phyloP scores from a whole-genome alignment of 2,888 invertebrate genomes.

The Bhutanitis thaidina region DNA sequence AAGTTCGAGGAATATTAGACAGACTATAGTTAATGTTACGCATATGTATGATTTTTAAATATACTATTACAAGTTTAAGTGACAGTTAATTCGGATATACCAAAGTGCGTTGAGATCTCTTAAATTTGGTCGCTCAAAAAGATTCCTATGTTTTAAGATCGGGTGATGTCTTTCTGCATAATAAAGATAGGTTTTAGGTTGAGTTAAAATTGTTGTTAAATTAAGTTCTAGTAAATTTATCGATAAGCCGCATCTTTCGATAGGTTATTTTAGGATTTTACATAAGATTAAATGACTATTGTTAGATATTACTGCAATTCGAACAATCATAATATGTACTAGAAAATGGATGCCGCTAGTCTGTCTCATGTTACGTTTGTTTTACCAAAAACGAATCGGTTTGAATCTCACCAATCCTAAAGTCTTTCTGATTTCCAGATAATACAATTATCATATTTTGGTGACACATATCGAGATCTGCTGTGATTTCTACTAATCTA shows the following conservation, averaged over 20 bases:
- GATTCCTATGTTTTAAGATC: slow-evolving; percentile 5
- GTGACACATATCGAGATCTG: slow-evolving; percentile 47
- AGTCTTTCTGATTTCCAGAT: slow-evolving; percentile 11
- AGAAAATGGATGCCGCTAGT: slow-evolving; percentile 44
- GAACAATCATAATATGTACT: slow-evolving; percentile 37
- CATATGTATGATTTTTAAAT: too few species aligned
- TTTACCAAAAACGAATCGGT: slow-evolving; percentile 16
- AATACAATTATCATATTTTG: slow-evolving; percentile 30
- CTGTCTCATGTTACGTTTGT: slow-evolving; percentile 26
- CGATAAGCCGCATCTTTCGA: too few species aligned
- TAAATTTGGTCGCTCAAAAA: slow-evolving; percentile 42
- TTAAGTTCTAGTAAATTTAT: neutral
- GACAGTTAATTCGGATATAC: neutral
- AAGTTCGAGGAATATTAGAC: too few species aligned
- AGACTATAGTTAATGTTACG: too few species aligned
- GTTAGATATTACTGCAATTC: slow-evolving; percentile 21
- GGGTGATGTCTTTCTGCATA: neutral
- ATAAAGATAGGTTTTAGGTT: neutral
- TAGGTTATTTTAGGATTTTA: too few species aligned
- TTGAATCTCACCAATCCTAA: neutral
- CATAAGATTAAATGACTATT: neutral
- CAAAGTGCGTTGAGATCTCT: slow-evolving; percentile 16
- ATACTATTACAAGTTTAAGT: too few species aligned
- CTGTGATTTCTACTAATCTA: slow-evolving; percentile 67
- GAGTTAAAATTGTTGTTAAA: neutral